Evolutionary conservation across 2,888 invertebrate genomes (phyloP).

Genomic region (Halictus ligatus): DNA sequence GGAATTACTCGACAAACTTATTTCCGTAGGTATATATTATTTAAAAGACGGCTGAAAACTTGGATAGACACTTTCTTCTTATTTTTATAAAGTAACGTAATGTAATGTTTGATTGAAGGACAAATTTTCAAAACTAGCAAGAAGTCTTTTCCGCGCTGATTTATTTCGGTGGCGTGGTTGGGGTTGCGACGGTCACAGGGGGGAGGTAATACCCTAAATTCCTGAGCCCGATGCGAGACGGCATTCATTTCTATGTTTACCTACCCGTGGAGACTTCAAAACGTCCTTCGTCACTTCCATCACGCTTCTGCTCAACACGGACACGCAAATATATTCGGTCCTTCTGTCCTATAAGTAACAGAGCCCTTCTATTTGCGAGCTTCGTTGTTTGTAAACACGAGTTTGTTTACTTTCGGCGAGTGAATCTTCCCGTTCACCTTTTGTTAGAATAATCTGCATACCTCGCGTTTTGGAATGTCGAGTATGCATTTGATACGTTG

Average conservation of each 20-base stretch:
- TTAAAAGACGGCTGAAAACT: too few relatives aligned
- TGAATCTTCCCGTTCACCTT: not conserved
- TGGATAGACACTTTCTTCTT: too few relatives aligned
- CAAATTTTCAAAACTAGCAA: not conserved
- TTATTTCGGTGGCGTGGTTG: not conserved
- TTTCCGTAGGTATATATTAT: too few relatives aligned
- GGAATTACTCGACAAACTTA: too few relatives aligned
- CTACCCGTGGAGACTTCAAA: not conserved
- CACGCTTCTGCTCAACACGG: not conserved
- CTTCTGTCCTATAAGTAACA: not conserved
- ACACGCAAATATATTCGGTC: not conserved
- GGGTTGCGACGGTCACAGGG: not conserved
- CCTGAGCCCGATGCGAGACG: not conserved
- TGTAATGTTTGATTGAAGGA: too few relatives aligned
- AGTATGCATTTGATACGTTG: too few relatives aligned
- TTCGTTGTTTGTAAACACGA: not conserved
- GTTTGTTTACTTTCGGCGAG: not conserved
- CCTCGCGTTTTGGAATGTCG: not conserved
- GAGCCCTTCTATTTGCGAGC: not conserved
- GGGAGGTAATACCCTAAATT: conserved; percentile 8
- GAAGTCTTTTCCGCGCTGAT: not conserved
- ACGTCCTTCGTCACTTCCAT: not conserved
- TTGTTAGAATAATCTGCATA: not conserved
- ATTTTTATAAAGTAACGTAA: too few relatives aligned
- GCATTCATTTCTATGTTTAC: conserved; percentile 1